Percentiles rank a stretch among this genome's conserved stretches.
Evolutionary conservation across 2,113 vertebrate species (phyloP).

Genomic region (Nyctibius bracteatus): DNA sequence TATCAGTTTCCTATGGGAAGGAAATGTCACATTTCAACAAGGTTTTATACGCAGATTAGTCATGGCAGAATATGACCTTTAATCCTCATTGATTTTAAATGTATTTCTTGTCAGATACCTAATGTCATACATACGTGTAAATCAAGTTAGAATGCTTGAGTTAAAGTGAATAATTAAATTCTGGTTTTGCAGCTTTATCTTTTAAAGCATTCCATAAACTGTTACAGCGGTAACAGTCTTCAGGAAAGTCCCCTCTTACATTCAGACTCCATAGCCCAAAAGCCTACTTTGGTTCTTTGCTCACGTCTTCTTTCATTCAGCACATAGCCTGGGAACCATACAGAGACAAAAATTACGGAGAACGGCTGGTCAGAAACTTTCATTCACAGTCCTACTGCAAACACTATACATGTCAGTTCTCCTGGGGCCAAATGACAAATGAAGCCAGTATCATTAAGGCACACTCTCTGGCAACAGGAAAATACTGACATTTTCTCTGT

Average conservation of each 20-base stretch:
- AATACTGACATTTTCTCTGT: background rate
- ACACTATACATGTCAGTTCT: background rate
- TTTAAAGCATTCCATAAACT: background rate
- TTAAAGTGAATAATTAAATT: background rate
- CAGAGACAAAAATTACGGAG: background rate
- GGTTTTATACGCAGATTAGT: background rate
- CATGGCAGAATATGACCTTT: background rate
- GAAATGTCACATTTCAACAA: background rate
- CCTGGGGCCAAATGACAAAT: background rate
- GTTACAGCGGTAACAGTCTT: background rate
- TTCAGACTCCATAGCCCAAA: background rate
- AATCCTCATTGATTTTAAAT: background rate
- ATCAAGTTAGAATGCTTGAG: background rate
- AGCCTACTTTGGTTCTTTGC: background rate
- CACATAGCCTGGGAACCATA: background rate
- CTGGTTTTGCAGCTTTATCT: background rate
- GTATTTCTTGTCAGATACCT: background rate
- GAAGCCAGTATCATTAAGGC: background rate
- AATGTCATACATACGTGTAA: rapidly evolving
- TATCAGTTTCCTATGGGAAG: background rate
- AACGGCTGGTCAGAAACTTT: background rate
- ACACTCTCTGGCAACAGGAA: background rate
- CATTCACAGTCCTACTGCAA: background rate
- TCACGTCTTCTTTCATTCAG: background rate
- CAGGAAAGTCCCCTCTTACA: background rate